Percentiles rank a stretch among this genome's conserved stretches.
Conservation (phyloP, 1,140 invertebrate species). For the Limonius californicus region DNA sequence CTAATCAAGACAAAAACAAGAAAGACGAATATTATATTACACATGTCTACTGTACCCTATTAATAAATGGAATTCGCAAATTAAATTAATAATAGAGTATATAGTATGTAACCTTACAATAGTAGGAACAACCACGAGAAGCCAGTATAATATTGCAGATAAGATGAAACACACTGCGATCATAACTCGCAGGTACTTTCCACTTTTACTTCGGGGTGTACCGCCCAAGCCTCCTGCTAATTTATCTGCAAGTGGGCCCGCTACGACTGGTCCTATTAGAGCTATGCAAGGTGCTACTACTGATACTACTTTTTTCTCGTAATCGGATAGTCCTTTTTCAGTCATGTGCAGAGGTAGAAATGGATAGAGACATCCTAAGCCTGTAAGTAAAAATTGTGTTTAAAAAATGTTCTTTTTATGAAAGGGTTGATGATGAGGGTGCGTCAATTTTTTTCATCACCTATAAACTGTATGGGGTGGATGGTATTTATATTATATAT, state of each 20-base stretch:
- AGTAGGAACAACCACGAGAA: conserved; percentile 61
- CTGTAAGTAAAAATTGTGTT: conserved; percentile 55
- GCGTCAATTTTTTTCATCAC: no score
- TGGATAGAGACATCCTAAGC: conserved; percentile 69
- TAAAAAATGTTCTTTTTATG: no score
- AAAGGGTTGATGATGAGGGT: no score
- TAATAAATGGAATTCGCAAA: no score
- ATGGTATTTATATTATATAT: no score
- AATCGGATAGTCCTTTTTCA: conserved; percentile 61
- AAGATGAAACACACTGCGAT: conserved; percentile 63
- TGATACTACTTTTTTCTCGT: conserved; percentile 68
- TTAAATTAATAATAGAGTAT: no score
- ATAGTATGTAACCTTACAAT: conserved; percentile 49
- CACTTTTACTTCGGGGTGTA: conserved; percentile 42
- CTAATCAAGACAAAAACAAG: no score
- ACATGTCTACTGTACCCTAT: no score
- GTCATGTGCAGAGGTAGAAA: conserved; percentile 72
- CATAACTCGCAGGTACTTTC: conserved; percentile 60
- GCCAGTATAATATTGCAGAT: conserved; percentile 62
- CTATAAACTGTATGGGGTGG: no score
- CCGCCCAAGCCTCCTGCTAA: conserved; percentile 51
- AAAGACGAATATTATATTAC: no score
- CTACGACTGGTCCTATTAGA: conserved; percentile 63
- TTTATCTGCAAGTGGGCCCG: conserved; percentile 65
- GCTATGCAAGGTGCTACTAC: conserved; percentile 69